Evolutionary conservation across 1,140 invertebrate species (phyloP).

Genomic region (Steinernema feltiae): DNA sequence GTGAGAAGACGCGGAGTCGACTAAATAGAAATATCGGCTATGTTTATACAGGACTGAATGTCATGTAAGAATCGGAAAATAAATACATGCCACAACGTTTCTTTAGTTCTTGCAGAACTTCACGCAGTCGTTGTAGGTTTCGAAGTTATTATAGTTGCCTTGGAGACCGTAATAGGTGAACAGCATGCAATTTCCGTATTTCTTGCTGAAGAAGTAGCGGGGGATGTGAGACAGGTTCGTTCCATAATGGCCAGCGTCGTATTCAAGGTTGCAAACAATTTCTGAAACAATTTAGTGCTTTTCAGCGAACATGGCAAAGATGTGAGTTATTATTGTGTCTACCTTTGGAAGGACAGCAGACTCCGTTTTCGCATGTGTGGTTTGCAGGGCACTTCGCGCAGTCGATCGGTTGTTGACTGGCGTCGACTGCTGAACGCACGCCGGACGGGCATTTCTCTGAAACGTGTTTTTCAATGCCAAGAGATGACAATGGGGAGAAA

Average conservation of each 20-base stretch:
- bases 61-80: too few species aligned
- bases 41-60: not conserved
- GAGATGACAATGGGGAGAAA: not conserved
- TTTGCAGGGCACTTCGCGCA: conserved; percentile 47
- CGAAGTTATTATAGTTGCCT: conserved; percentile 55
- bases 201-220: conserved; percentile 48
- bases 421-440: conserved; percentile 51
- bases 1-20: too few species aligned
- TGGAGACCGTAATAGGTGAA: conserved; percentile 55
- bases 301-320: too few species aligned
- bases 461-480: conserved; percentile 14
- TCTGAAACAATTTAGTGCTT: too few species aligned
- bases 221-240: conserved; percentile 44
- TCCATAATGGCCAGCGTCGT: conserved; percentile 53
- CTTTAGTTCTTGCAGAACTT: conserved; percentile 63
- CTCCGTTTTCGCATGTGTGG: conserved; percentile 45
- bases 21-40: not conserved
- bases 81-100: not conserved
- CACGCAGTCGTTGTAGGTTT: conserved; percentile 62
- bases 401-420: conserved; percentile 25
- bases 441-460: conserved; percentile 48
- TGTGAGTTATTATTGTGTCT: too few species aligned
- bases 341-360: conserved; percentile 56
- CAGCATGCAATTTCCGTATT: conserved; percentile 51
- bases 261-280: conserved; percentile 44